Base-by-base conservation (phyloP, 2,113 vertebrate species). In the Pygoscelis adeliae region DNA sequence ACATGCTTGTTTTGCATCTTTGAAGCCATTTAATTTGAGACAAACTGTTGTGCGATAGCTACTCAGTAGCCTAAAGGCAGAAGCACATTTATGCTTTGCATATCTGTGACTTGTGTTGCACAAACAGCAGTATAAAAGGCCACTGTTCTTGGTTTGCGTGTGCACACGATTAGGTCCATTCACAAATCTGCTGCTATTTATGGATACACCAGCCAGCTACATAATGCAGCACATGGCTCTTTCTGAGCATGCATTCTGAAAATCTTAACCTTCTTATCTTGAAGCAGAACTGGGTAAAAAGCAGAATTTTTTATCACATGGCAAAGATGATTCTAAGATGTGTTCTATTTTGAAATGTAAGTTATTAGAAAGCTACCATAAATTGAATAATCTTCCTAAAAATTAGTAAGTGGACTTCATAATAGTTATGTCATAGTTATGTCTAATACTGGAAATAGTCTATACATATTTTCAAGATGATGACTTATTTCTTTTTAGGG, bases 21-120 rank as follows among this genome's bases (percentile, higher is more conserved):
- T 90, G 81, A 85, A 95, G 62, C 52, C 50, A 66, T 85, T 91
- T 83, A 94, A 85, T 96, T 90, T 70, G 84, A 79, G 82, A 83
- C 19, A 59, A 95, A 93, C 93, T 83, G 58, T 88, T 58, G 38
- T 30, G 46, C 1, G 0, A 65, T 53, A 65, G 87, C 58, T 70
- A 11, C 73, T 46, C 34, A 26, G 89, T 42, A 72, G 66, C 70
- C 90, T 63, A 84, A 67, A 92, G 93, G 87, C 84, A 94, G 87
- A 73, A 82, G 38, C 38, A 32, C 52, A 11, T 81, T 88, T 73
- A 34, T 47, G 58, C 70, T 77, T 90, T 17, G 6, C 40, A 11
- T 83, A 69, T 61, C 82, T 4, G 0, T 83, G 82, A 65, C 74
- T 82, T 80, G 58, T 65, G 70, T 66, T 82, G 42, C 81, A 82